Percentiles rank a stretch among this genome's conserved stretches.
Evolutionary conservation across 2,888 invertebrate genomes (phyloP).

Genomic region (Heliconius ismenius): DNA sequence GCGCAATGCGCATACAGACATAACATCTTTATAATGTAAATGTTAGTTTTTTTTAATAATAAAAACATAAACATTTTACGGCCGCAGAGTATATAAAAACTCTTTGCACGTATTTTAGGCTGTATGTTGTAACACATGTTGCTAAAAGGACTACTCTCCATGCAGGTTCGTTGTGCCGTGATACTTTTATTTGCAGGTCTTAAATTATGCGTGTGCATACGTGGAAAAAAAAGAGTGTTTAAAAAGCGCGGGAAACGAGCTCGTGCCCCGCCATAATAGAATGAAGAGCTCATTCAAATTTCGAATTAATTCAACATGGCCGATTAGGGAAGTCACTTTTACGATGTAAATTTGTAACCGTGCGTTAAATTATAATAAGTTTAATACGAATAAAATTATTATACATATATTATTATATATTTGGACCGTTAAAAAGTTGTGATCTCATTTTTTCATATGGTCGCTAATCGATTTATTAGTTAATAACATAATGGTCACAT

Average conservation of each 20-base stretch:
- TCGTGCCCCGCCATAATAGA: constrained; percentile 53
- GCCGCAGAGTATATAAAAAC: constrained; percentile 20
- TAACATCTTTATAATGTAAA: constrained; percentile 20
- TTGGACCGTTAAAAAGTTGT: no score
- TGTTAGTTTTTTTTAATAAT: constrained; percentile 14
- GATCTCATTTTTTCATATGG: no score
- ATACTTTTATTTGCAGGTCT: constrained; percentile 41
- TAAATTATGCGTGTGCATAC: constrained; percentile 48
- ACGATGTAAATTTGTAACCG: not conserved
- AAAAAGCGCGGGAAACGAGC: constrained; percentile 56
- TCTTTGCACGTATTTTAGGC: constrained; percentile 16
- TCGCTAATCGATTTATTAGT: no score
- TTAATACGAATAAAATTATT: not conserved
- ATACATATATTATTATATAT: no score
- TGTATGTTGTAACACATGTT: constrained; percentile 28
- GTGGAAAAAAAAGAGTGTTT: constrained; percentile 36
- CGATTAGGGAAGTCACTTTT: constrained; percentile 26
- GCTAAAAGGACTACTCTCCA: constrained; percentile 32
- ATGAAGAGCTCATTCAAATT: constrained; percentile 53
- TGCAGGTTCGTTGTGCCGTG: constrained; percentile 37
- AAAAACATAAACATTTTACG: constrained; percentile 22
- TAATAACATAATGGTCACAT: no score
- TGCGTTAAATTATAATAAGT: not conserved
- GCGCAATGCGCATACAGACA: constrained; percentile 1
- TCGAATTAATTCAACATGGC: constrained; percentile 48